Evolutionary conservation across 2,888 invertebrate genomes (phyloP).

Genomic region (Agonum fuliginosum): DNA sequence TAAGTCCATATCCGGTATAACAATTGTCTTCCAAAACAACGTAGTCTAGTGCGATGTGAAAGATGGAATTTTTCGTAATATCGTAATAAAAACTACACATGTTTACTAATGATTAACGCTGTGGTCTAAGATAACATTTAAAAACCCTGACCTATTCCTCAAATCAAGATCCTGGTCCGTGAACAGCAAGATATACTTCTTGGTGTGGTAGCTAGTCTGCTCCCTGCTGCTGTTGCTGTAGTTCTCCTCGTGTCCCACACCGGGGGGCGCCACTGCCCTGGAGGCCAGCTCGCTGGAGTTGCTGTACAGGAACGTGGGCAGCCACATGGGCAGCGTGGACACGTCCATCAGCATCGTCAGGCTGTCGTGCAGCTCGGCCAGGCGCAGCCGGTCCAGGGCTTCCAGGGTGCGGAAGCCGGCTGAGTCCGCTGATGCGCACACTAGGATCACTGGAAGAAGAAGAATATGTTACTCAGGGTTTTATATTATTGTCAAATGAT

Average conservation of each 20-base stretch:
- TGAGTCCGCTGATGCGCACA: constrained; percentile 74
- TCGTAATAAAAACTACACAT: no score
- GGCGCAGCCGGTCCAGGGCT: constrained; percentile 72
- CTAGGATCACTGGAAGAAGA: constrained; percentile 71
- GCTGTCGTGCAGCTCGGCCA: constrained; percentile 71
- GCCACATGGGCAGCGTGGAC: constrained; percentile 70
- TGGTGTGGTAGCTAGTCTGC: constrained; percentile 65
- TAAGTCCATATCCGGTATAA: no score
- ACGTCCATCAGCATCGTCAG: constrained; percentile 73
- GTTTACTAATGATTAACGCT: no score
- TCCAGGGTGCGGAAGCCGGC: constrained; percentile 70
- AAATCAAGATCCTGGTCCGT: constrained; percentile 63
- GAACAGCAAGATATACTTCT: constrained; percentile 68
- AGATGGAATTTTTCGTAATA: no score
- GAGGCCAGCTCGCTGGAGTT: background rate
- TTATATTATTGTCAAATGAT: no score
- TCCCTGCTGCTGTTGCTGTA: constrained; percentile 56
- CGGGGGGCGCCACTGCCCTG: background rate
- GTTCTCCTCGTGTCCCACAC: no score
- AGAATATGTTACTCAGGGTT: no score
- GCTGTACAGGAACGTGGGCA: constrained; percentile 63
- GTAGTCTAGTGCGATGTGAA: no score
- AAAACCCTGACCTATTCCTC: constrained; percentile 11
- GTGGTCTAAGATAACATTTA: no score
- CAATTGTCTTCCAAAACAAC: no score